A percentile compares a stretch with the other conserved stretches of the same genome.
phyloP scores from a whole-genome alignment of 1,140 invertebrate species.

The Drosophila takahashii region DNA sequence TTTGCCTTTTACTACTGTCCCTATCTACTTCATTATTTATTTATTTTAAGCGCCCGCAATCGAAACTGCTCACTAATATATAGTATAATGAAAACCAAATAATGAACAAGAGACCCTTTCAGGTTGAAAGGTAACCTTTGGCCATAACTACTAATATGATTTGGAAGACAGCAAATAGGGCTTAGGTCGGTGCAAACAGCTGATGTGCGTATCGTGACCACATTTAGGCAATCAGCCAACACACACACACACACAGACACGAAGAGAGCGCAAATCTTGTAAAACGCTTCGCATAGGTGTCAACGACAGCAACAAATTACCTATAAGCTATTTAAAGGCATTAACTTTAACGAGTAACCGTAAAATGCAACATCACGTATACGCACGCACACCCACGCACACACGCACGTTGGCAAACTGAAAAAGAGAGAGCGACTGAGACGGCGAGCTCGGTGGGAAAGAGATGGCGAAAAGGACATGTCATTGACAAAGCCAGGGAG shows the following conservation, averaged over 20 bases:
- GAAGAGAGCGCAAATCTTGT: conserved; percentile 56
- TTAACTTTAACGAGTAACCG: conserved; percentile 67
- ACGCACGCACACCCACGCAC: conserved; percentile 28
- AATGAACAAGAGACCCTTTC: background rate
- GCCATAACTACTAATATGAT: conserved; percentile 3
- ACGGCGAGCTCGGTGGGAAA: conserved; percentile 2
- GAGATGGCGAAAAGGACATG: conserved; percentile 44
- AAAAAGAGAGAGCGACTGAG: too few species aligned
- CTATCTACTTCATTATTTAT: background rate
- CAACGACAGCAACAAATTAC: conserved; percentile 62
- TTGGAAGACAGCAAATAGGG: conserved; percentile 8
- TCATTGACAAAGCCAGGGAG: conserved; percentile 50
- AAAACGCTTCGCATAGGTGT: conserved; percentile 55
- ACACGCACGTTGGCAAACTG: background rate
- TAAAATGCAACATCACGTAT: conserved; percentile 68
- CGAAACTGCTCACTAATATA: background rate
- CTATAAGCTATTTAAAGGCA: conserved; percentile 66
- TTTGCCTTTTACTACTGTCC: background rate
- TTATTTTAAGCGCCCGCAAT: background rate
- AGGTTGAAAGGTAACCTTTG: background rate
- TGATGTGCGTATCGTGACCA: conserved; percentile 61
- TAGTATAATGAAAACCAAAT: background rate
- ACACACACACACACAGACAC: conserved; percentile 19
- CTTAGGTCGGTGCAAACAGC: conserved; percentile 49
- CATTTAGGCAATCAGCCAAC: conserved; percentile 25